Evolutionary conservation across 2,888 invertebrate genomes (phyloP).

Genomic region (Phengaris arion): DNA sequence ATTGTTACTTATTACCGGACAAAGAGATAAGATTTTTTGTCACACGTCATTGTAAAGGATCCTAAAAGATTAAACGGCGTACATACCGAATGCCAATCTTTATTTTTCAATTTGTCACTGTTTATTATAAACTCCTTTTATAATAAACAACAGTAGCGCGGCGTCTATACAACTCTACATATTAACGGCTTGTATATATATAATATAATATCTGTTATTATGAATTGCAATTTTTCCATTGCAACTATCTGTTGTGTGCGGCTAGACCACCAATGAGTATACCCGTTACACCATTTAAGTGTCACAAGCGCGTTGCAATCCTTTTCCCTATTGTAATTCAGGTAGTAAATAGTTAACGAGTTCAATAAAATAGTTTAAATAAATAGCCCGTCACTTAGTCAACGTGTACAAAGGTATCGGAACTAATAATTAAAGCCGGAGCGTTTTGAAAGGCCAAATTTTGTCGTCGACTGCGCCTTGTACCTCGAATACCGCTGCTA

Average conservation of each 20-base stretch:
- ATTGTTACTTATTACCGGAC: conserved; percentile 22
- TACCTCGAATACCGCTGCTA: conserved; percentile 47
- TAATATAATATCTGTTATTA: too few species aligned
- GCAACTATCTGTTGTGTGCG: not conserved
- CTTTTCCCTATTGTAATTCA: too few species aligned
- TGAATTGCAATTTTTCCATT: not conserved
- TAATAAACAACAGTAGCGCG: too few species aligned
- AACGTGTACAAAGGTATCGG: not conserved
- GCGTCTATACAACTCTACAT: too few species aligned
- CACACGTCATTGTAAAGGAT: not conserved
- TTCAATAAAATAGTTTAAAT: not conserved
- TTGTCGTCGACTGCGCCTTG: conserved; percentile 38
- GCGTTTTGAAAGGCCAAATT: conserved; percentile 32
- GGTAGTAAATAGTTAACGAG: not conserved
- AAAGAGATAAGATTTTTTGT: not conserved
- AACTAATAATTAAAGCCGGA: conserved; percentile 25
- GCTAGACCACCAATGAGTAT: too few species aligned
- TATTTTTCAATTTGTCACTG: not conserved
- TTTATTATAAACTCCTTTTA: not conserved
- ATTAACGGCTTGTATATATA: too few species aligned
- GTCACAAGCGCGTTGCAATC: too few species aligned
- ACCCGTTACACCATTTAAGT: too few species aligned
- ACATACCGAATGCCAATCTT: too few species aligned
- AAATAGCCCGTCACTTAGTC: not conserved
- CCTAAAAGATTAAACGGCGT: not conserved